Percentiles rank a stretch among this genome's conserved stretches.
Conservation (phyloP, 64 coral and sea anemone genomes). For the Stichodactyla mertensii region DNA sequence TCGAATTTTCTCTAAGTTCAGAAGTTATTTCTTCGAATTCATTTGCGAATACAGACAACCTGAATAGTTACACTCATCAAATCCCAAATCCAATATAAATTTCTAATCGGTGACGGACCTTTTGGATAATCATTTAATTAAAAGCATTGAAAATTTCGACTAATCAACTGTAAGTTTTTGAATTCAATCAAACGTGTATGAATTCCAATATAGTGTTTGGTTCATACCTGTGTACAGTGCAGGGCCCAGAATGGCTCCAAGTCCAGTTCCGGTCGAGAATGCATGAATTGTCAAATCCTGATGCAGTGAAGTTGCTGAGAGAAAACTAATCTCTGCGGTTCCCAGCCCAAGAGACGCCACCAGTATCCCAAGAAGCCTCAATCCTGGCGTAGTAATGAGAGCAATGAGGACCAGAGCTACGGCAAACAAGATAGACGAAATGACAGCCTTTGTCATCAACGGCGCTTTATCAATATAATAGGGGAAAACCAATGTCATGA, state of each 20-base stretch:
- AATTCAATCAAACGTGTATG: neutral
- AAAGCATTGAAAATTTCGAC: no score
- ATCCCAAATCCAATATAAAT: no score
- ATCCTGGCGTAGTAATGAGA: slow-evolving; percentile 13
- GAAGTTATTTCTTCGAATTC: no score
- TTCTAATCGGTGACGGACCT: no score
- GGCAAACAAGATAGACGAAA: neutral
- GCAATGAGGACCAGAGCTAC: slow-evolving; percentile 16
- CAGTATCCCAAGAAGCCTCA: neutral
- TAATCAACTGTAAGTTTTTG: no score
- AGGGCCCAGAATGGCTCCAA: slow-evolving; percentile 17
- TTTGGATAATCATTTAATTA: no score
- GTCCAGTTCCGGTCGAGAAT: slow-evolving; percentile 11
- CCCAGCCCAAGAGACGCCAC: slow-evolving; percentile 18
- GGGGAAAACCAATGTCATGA: slow-evolving; percentile 1
- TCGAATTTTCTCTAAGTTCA: no score
- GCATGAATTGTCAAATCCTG: slow-evolving; percentile 25
- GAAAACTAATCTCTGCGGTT: slow-evolving; percentile 18
- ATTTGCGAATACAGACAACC: no score
- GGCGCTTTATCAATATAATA: slow-evolving; percentile 30
- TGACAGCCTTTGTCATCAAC: slow-evolving; percentile 9
- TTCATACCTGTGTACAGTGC: slow-evolving; percentile 18
- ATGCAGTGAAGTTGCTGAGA: slow-evolving; percentile 24
- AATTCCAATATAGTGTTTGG: neutral
- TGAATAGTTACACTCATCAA: no score